These are phyloP conservation scores for Pachyramphus minor DNA, from an alignment of 2,113 vertebrate genomes.

Conservation along the genomic window DNA sequence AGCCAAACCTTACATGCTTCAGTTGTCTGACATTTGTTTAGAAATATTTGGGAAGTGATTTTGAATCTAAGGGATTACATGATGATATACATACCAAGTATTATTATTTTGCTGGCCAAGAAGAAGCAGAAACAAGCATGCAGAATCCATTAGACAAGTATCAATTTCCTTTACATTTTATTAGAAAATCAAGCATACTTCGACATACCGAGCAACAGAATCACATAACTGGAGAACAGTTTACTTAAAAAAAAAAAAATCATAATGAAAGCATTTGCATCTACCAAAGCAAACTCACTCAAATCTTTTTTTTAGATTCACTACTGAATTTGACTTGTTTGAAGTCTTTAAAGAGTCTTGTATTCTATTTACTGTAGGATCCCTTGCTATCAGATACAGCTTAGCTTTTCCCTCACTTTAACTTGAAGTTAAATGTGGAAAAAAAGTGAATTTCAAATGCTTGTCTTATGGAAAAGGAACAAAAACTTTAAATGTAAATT, in stretches of 20 bases:
- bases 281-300: neutral
- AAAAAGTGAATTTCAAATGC: neutral
- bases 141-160: neutral
- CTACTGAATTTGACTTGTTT: neutral
- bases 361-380: neutral
- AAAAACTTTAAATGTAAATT: neutral
- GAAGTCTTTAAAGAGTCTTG: neutral
- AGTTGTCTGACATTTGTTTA: neutral
- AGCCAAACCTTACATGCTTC: neutral
- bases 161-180: neutral
- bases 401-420: neutral
- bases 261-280: neutral
- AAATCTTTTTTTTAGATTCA: neutral
- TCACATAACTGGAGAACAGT: neutral
- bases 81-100: neutral
- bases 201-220: neutral
- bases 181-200: conserved; percentile 1
- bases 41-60: neutral
- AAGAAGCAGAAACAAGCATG: neutral
- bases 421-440: neutral
- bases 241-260: neutral
- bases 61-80: neutral
- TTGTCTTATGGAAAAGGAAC: neutral
- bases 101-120: neutral
- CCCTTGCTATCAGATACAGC: neutral